These are phyloP conservation scores for Willisornis vidua DNA, from an alignment of 2,113 vertebrate genomes.

Conservation along the genomic window DNA sequence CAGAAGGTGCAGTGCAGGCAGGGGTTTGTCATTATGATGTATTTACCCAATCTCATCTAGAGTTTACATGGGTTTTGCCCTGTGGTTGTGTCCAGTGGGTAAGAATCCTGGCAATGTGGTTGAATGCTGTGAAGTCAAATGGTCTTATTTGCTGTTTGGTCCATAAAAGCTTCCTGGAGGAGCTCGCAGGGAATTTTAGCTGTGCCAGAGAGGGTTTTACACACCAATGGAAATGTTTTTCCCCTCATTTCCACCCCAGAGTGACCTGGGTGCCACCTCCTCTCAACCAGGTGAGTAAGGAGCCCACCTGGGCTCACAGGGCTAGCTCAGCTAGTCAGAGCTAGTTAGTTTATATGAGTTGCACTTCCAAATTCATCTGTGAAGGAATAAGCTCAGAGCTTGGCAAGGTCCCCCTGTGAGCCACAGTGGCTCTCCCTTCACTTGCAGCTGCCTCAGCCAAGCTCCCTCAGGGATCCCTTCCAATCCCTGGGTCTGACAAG, in stretches of 20 bases:
- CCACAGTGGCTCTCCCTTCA: not conserved
- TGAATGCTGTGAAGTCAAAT: conserved; percentile 18
- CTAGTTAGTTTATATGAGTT: not conserved
- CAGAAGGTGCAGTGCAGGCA: not conserved
- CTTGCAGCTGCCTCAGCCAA: not conserved
- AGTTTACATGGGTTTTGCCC: not conserved
- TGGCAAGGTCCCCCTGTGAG: not conserved
- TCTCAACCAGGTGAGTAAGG: not conserved
- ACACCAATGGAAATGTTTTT: not conserved
- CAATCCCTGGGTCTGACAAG: not conserved
- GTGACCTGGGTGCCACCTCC: not conserved
- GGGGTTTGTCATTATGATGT: not conserved
- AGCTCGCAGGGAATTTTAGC: not conserved
- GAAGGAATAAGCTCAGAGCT: not conserved
- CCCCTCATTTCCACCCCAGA: not conserved
- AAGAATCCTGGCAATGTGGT: not conserved
- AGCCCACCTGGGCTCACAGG: not conserved
- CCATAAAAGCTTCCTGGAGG: not conserved
- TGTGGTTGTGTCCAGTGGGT: not conserved
- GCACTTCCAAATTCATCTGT: not conserved
- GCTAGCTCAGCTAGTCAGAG: not conserved
- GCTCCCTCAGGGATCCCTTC: not conserved
- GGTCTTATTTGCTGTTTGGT: conserved; percentile 20
- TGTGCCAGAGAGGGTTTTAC: not conserved
- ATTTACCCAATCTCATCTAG: not conserved